Evolutionary conservation across 2,113 vertebrate species (phyloP), one percentile per base, ranked within the genome.

Genomic region (Lepus timidus): DNA sequence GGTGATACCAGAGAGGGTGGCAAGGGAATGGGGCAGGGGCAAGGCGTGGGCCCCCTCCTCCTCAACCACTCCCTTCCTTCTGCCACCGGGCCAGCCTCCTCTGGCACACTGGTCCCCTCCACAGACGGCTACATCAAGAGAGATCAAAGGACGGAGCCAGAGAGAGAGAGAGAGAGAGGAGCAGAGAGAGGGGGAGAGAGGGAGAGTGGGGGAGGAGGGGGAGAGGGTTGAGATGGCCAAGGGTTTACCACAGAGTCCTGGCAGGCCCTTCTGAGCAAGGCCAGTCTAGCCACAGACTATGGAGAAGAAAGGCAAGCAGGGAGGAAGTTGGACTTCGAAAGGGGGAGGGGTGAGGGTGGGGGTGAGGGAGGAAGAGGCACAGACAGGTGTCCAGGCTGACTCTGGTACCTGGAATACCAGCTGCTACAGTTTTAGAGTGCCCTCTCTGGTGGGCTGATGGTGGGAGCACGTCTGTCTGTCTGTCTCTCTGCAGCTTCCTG

Each of bases 341-440:
- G 97, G 97, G 96, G 94, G 84, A 93, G 93, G 91, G 82, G 44
- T 29, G 29, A n/a, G 23, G 86, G 95, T 85, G 58, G 68, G 89
- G 80, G 97, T 94, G 96, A 86, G 71, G 96, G 84, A 84, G 85
- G 74, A 62, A 74, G 86, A 96, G 92, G 96, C 27, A 95, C 79
- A 97, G 96, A 97, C 78, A 95, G 98, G 98, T 65, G 92, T 98
- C 98, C 98, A 98, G 98, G 98, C 98, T 76, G 93, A 97, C 97
- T 97, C 98, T 98, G 98, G 98, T 98, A 98, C 98, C 98, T 98
- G 98, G 98, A 98, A 98, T 96, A 98, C 98, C 98, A 98, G 98
- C 98, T 95, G 97, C 98, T 98, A 98, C 96, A 88, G 97, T 97
- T 98, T 98, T 97, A 92, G 97, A 96, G 97, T 96, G 97, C 91